A percentile compares a stretch with the other conserved stretches of the same genome.
Evolutionary conservation across 1,140 invertebrate species (phyloP).

Genomic region (Chymomyza costata): DNA sequence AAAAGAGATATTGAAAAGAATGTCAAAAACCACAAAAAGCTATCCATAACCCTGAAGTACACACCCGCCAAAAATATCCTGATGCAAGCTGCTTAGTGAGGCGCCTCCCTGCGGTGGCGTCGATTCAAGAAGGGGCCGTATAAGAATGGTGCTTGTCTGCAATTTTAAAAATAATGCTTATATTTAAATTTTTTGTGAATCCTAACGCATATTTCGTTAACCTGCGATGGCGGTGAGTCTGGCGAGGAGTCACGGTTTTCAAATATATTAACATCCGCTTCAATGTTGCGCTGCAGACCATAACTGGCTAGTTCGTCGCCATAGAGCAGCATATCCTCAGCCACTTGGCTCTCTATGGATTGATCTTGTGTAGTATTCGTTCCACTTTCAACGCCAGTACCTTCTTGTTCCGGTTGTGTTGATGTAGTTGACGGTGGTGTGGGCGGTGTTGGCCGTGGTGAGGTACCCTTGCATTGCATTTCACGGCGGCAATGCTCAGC

Average conservation of each 20-base stretch:
- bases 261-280: constrained; percentile 69
- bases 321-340: constrained; percentile 62
- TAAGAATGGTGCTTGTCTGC: constrained; percentile 71
- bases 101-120: constrained; percentile 61
- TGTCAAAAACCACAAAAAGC: no score
- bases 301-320: constrained; percentile 46
- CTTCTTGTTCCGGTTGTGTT: constrained; percentile 65
- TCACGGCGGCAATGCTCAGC: constrained; percentile 87
- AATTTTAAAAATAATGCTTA: constrained; percentile 13
- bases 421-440: constrained; percentile 72
- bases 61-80: constrained; percentile 62
- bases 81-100: constrained; percentile 62
- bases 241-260: constrained; percentile 70
- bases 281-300: constrained; percentile 48
- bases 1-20: background rate
- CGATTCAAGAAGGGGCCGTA: constrained; percentile 69
- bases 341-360: constrained; percentile 66
- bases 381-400: constrained; percentile 25
- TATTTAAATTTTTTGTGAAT: no score
- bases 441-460: constrained; percentile 71
- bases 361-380: constrained; percentile 58
- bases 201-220: no score
- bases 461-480: constrained; percentile 77
- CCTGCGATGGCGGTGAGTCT: constrained; percentile 72
- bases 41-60: no score